Percentiles rank a stretch among this genome's conserved stretches.
Evolutionary conservation across 2,113 vertebrate species (phyloP).

Genomic region (Grus americana): DNA sequence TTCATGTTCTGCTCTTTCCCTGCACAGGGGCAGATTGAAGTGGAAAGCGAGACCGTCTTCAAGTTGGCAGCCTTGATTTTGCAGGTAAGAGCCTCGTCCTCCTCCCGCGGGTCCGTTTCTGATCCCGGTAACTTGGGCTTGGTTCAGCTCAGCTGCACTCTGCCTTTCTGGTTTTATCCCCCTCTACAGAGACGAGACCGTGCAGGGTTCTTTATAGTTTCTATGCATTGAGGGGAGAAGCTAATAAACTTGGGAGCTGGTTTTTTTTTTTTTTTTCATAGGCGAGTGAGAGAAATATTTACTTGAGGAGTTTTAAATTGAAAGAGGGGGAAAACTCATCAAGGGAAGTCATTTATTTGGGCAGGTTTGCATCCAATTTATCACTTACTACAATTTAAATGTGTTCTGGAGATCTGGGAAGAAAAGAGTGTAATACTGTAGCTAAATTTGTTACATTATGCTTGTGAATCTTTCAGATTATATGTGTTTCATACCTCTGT

Average conservation of each 20-base stretch:
- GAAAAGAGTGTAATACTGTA: neutral
- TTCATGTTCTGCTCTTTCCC: constrained; percentile 11
- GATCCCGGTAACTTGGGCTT: fast-evolving
- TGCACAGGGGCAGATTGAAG: constrained; percentile 87
- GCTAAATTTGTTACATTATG: neutral
- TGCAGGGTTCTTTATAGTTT: fast-evolving
- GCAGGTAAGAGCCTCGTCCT: constrained; percentile 83
- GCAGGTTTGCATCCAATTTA: neutral
- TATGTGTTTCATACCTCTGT: neutral
- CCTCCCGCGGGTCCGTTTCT: neutral
- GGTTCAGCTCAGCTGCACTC: neutral
- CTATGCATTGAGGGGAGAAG: neutral
- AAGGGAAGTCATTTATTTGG: neutral
- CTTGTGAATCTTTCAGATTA: neutral
- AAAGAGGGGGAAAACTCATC: neutral
- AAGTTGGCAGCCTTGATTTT: constrained; percentile 90
- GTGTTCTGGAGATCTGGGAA: neutral
- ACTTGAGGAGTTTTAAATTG: neutral
- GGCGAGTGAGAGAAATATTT: neutral
- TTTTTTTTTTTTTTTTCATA: neutral
- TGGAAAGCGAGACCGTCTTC: constrained; percentile 90
- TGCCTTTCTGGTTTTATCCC: fast-evolving
- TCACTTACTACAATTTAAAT: neutral
- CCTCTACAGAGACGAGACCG: fast-evolving
- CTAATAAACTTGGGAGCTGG: neutral